Base-by-base conservation (phyloP, 2,797 vertebrate genomes). In the Argyrosomus regius region DNA sequence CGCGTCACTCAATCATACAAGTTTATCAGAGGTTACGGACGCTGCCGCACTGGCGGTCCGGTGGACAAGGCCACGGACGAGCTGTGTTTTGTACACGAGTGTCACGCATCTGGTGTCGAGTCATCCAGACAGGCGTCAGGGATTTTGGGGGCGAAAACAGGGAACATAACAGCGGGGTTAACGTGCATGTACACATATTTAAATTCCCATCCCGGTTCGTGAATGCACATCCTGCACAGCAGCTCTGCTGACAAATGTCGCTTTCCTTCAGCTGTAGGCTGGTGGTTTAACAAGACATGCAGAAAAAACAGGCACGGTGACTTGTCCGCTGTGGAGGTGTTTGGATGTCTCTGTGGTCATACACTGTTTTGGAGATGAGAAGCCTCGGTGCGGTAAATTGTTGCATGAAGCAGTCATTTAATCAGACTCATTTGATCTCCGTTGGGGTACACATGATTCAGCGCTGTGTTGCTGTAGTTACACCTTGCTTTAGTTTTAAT, bases 1-100 rank as follows among this genome's bases (percentile, higher is more conserved):
- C 80, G 85, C 85, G 78, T 85, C 85, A 85, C 82, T 91, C 89
- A 80, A 81, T 86, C 90, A 87, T 78, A 80, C 84, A 92, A 93
- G 92, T 94, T 93, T 72, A 88, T 74, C 48, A 20, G 78, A 61
- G 88, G 80, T 77, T 84, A 86, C 82, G 57, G 81, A 56, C 75
- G 75, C 78, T 75, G 80, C 74, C 48, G 88, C 89, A 78, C 85
- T 14, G 70, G 72, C 63, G 48, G 45, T 72, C 48, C 72, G 2
- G 41, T 22, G 20, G 48, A 24, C 58, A 5, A 72, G 54, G 18
- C 76, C 56, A 39, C 35, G 8, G 52, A 6, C 18, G 2, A 43
- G 28, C 68, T 71, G 71, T 31, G 26, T 22, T 28, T 16, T 22
- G 10, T 22, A 0, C 45, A 11, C 20, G 3, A 26, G 60, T 24